Conservation (phyloP, 2,113 vertebrate species). For the Lanius ludovicianus region DNA sequence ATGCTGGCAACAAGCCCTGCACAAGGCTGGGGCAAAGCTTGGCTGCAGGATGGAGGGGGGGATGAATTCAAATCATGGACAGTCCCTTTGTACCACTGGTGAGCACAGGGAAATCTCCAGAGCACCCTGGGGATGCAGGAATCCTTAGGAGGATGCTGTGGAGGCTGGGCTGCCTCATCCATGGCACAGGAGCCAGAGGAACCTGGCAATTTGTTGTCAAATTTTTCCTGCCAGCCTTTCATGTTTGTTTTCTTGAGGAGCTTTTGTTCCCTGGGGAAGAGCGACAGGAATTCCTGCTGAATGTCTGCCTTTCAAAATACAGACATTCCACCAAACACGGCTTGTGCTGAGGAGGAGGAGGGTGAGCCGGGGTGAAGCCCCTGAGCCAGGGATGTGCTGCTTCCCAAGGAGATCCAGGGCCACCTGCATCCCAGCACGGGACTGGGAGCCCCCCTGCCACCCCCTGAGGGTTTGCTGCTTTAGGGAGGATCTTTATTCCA, state of each 20-base stretch:
- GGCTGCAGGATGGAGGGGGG: not conserved
- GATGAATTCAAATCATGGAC: fast-evolving
- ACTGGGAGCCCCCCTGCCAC: not conserved
- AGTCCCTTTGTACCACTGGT: not conserved
- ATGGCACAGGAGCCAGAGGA: not conserved
- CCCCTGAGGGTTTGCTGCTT: not conserved
- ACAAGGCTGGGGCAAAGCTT: not conserved
- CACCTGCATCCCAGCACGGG: fast-evolving
- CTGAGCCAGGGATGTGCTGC: not conserved
- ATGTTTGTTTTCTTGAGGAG: not conserved
- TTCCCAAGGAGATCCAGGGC: fast-evolving
- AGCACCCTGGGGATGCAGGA: not conserved
- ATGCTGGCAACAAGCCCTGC: fast-evolving
- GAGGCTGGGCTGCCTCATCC: not conserved
- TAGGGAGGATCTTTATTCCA: not conserved
- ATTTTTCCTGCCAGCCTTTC: not conserved
- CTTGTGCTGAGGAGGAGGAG: not conserved
- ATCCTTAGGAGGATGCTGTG: not conserved
- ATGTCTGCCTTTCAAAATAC: not conserved
- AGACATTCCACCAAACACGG: no score
- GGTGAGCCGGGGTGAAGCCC: not conserved
- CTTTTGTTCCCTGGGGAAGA: not conserved
- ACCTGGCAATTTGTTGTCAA: not conserved
- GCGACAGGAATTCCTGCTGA: not conserved
- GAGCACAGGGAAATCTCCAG: not conserved